Evolutionary conservation across 2,888 invertebrate genomes (phyloP), one percentile per base, ranked within the genome.

Genomic region (Thereva unica): DNA sequence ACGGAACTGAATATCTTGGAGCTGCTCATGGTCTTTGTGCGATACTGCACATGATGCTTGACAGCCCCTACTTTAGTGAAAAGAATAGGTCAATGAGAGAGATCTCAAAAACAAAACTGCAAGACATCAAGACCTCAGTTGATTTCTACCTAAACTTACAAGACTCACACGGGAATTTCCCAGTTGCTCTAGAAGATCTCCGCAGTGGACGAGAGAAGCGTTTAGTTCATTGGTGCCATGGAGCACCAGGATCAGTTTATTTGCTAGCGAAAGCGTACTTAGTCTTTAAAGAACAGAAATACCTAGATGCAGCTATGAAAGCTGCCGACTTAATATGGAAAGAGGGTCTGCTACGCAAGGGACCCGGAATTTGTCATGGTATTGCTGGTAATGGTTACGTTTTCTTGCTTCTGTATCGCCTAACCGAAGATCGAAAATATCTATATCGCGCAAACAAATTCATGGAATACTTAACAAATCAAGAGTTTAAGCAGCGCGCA

Each of bases 361-460:
- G 95, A 0, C 93, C 94, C 6, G 93, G 94, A 0, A 87, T 95
- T 68, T 95, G 95, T 76, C 95, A 96, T 75, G 95, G 95, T 1
- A 84, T 93, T 0, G 89, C 90, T 23, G 93, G 93, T 41, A 92
- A 87, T 78, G 93, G 88, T 9, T 93, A 93, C 78, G 90, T 88
- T 0, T 92, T 93, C 73, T 80, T 94, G 52, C 79, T 93, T 0
- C 80, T 94, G 6, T 88, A 91, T 75, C 84, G 92, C 70, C 80
- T 94, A 63, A 92, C 93, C 8, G 83, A 85, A 6, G 87, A 93
- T 70, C 77, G 82, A 5, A 87, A 87, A 76, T 86, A 92, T 78
- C 81, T 92, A n/a, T 83, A 90, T 74, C 83, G 89, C 73, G 94
- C 94, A 1, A 81, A 85, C 63, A 84, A 85, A 72, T 95, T 92